phyloP scores from a whole-genome alignment of 2,797 vertebrate genomes.

The Lepus oiostolus region DNA sequence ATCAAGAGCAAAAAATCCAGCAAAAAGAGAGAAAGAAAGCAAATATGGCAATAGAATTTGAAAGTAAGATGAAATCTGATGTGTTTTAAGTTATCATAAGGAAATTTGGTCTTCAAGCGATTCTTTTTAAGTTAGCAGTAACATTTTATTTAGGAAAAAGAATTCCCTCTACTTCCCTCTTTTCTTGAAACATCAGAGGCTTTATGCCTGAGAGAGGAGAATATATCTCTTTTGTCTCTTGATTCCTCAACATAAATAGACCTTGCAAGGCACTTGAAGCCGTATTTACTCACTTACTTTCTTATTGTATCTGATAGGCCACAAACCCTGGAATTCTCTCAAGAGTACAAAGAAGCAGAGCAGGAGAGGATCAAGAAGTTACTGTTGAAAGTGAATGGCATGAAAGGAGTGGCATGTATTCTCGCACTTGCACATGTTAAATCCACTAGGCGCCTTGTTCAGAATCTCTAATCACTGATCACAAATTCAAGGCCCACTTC shows the following conservation, averaged over 20 bases:
- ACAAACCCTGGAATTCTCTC: neutral
- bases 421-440: slow-evolving; percentile 24
- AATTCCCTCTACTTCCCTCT: neutral
- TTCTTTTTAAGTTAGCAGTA: slow-evolving; percentile 18
- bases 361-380: neutral
- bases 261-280: neutral
- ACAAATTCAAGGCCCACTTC: neutral
- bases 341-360: neutral
- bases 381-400: neutral
- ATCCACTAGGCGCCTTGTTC: neutral
- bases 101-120: neutral
- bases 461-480: neutral
- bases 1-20: neutral
- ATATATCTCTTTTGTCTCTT: neutral
- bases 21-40: neutral
- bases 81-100: slow-evolving; percentile 1
- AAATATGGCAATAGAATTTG: neutral
- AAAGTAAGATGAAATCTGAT: slow-evolving; percentile 14
- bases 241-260: slow-evolving; percentile 16
- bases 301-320: neutral
- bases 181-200: slow-evolving; percentile 47
- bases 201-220: slow-evolving; percentile 25
- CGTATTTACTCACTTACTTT: neutral
- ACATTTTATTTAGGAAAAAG: neutral
- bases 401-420: neutral